phyloP scores from a whole-genome alignment of 2,113 vertebrate species.

The Crocuta crocuta region DNA sequence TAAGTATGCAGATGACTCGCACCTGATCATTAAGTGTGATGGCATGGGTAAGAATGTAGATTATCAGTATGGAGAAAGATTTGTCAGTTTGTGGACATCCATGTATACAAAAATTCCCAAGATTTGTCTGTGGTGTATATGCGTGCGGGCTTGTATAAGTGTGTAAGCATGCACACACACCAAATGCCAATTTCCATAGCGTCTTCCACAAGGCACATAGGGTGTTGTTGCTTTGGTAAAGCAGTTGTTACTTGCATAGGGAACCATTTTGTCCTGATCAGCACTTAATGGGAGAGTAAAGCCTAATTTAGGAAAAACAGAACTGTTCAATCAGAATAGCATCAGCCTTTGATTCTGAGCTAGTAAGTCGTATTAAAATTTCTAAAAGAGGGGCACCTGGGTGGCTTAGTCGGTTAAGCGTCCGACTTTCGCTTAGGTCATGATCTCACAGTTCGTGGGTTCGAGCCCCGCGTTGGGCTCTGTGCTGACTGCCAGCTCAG shows the following conservation, averaged over 20 bases:
- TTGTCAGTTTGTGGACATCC: not conserved
- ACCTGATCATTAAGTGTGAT: not conserved
- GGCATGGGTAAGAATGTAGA: not conserved
- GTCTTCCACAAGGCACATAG: conserved; percentile 58
- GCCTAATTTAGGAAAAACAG: conserved; percentile 41
- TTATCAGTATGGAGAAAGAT: not conserved
- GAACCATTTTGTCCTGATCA: conserved; percentile 39
- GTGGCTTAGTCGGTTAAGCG: no score
- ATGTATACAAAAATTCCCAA: not conserved
- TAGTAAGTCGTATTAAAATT: not conserved
- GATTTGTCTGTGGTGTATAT: not conserved
- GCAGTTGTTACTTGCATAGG: conserved; percentile 63
- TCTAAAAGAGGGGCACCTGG: not conserved
- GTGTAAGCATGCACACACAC: accelerated
- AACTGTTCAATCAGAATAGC: conserved; percentile 7
- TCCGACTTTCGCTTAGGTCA: no score
- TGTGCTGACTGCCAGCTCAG: no score
- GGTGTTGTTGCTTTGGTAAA: conserved; percentile 73
- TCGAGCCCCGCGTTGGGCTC: no score
- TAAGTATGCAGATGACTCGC: not conserved
- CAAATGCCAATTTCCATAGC: not conserved
- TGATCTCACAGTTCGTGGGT: no score
- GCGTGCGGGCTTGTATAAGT: accelerated
- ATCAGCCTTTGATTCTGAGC: conserved; percentile 39
- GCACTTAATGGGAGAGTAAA: conserved; percentile 39